Base-by-base conservation (phyloP, 2,113 vertebrate genomes). In the Catharus minimus region DNA sequence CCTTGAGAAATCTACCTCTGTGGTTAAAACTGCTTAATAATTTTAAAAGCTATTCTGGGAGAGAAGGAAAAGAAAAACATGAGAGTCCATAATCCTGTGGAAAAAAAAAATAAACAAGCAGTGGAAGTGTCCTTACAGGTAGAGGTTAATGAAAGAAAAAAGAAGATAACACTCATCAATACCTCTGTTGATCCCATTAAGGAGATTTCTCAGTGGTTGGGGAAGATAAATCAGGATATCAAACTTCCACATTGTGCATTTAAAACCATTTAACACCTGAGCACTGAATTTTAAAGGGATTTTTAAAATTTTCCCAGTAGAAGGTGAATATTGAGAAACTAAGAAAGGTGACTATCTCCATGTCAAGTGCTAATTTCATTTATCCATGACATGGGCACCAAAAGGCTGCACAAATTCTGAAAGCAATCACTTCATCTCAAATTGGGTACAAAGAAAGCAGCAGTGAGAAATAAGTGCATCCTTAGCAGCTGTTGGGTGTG, bases 401-500 rank as follows among this genome's bases (percentile, higher is more conserved):
- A 69, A 92, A 76, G 49, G 56, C 53, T 36, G 32, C 50, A 43
- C 64, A 36, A 87, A 72, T 30, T 9, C 77, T 52, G 67, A 92
- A 86, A 92, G 93, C 76, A 82, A 95, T 43, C 65, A 47, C 62
- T 94, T 72, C 86, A 83, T 87, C 93, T 86, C 85, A 62, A 94
- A 49, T 21, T 56, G 66, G 60, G 12, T 5, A 57, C 55, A 76
- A 69, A 86, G 47, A 30, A 47, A 46, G 36, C 62, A 33, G 66
- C 47, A 75, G 76, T 24, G 81, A 96, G 57, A 88, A 94, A 74
- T 33, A 67, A 94, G 32, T 88, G 60, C 69, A 65, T 80, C 41
- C 92, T 90, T 36, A 87, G 75, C 38, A 82, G 67, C 90, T 76
- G 69, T 30, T 58, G 78, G 80, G 52, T 2, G 19, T 19, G 18